A percentile compares a stretch with the other conserved stretches of the same genome.
phyloP scores from a whole-genome alignment of 2,113 vertebrate species.

The Polypterus bichir region DNA sequence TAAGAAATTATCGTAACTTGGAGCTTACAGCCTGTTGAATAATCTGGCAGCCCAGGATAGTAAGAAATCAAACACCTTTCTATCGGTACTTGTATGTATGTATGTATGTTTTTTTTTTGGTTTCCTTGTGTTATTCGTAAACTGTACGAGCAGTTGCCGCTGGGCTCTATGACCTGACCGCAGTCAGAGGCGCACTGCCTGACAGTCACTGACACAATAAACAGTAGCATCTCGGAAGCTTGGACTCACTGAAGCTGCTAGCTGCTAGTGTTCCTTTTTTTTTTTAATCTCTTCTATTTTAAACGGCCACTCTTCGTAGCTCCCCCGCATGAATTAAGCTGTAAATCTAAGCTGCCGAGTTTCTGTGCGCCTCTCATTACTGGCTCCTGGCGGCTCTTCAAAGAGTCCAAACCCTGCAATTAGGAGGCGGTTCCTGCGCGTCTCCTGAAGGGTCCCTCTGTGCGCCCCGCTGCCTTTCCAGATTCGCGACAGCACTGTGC shows the following conservation, averaged over 20 bases:
- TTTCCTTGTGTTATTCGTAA: slow-evolving; percentile 23
- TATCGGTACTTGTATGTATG: slow-evolving; percentile 8
- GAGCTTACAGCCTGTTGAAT: slow-evolving; percentile 4
- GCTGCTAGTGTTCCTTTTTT: not conserved
- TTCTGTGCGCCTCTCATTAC: slow-evolving; percentile 27
- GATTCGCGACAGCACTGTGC: slow-evolving; percentile 37
- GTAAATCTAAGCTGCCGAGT: slow-evolving; percentile 13
- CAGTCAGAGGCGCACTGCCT: slow-evolving; percentile 41
- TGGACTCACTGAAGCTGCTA: slow-evolving; percentile 1
- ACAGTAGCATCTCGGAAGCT: not conserved
- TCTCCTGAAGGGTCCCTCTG: slow-evolving; percentile 47
- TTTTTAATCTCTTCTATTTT: slow-evolving; percentile 15
- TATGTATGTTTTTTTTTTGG: slow-evolving; percentile 17
- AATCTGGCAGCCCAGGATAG: slow-evolving; percentile 8
- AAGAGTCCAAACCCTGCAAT: slow-evolving; percentile 49
- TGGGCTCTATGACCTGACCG: slow-evolving; percentile 50
- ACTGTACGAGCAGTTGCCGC: slow-evolving; percentile 22
- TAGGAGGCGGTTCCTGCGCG: slow-evolving; percentile 55
- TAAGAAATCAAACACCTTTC: slow-evolving; percentile 1
- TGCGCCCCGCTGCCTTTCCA: slow-evolving; percentile 44
- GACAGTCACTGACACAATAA: slow-evolving; percentile 20
- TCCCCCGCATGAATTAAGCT: not conserved
- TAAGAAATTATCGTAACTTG: not conserved
- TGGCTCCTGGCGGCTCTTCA: slow-evolving; percentile 53
- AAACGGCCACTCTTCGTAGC: slow-evolving; percentile 23